Base-by-base conservation (phyloP, 2,797 vertebrate genomes). In the Urosaurus nigricauda region DNA sequence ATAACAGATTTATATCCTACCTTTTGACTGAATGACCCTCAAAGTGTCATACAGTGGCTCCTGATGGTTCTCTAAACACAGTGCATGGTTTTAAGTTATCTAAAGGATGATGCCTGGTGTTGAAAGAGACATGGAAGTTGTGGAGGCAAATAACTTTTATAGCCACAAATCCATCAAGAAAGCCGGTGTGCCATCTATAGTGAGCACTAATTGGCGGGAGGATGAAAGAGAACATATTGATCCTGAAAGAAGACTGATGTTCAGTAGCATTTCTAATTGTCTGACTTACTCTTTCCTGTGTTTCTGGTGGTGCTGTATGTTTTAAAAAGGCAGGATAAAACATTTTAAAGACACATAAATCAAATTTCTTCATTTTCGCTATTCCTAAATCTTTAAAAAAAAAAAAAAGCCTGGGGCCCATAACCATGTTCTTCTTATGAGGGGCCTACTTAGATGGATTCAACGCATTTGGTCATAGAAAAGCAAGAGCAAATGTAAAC, bases 141-240 rank as follows among this genome's bases (percentile, higher is more conserved):
- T 32, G 14, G 56, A 78, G 58, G 43, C 60, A 79, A 87, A 79
- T 60, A 35, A 63, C 75, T 51, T 35, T 17, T 5, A 37, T 35
- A 21, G 63, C 14, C 43, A 87, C 21, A 79, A 53, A 79, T 79
- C 63, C 63, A 70, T 53, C 85, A 87, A 68, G 77, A 13, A 47
- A 29, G 35, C 43, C 16, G 2, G 29, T 40, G 11, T 65, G 77
- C 7, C 43, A 70, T 56, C 32, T 79, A 37, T 68, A 53, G 8
- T 17, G 60, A 87, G 65, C 29, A 51, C 75, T 79, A 87, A 87
- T 79, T 79, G 32, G 21, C 21, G 53, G 5, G 5, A 86, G 8
- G 73, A 35, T 35, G 60, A 79, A 19, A 47, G 17, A 53, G 5
- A 68, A 37, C n/a, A 37, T 70, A 79, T 79, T 79, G 77, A 79